Conservation (phyloP, 2,888 invertebrate species). For the Amorpha juglandis region DNA sequence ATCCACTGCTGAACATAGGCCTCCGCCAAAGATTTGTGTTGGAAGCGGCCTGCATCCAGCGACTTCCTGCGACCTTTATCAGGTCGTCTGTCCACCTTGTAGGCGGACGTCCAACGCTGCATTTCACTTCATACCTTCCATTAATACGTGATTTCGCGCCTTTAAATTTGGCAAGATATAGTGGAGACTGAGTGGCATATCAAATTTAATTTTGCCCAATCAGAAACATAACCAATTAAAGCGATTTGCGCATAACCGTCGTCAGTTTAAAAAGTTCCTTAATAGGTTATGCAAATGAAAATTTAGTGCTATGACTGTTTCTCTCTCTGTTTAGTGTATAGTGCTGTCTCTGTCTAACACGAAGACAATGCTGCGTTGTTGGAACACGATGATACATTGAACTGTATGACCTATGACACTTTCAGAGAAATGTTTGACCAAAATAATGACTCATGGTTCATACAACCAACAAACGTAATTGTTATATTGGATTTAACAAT, state of each 20-base stretch:
- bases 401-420: conserved; percentile 12
- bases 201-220: neutral
- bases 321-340: neutral
- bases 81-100: too few relatives aligned
- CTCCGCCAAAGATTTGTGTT: too few relatives aligned
- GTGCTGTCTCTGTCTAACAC: neutral
- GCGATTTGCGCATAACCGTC: neutral
- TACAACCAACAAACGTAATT: conserved; percentile 1
- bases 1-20: too few relatives aligned
- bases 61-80: too few relatives aligned
- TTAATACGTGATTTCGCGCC: too few relatives aligned
- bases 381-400: conserved; percentile 17
- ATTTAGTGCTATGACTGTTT: neutral
- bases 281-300: conserved; percentile 11
- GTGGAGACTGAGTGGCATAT: too few relatives aligned
- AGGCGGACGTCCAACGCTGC: too few relatives aligned
- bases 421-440: conserved; percentile 10
- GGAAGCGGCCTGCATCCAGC: too few relatives aligned
- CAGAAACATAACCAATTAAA: neutral
- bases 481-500: conserved; percentile 9
- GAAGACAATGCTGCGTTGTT: conserved; percentile 10
- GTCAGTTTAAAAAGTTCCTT: neutral
- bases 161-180: too few relatives aligned
- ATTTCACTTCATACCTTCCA: too few relatives aligned
- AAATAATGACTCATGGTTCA: neutral